Evolutionary conservation across 2,113 vertebrate genomes (phyloP).

Genomic region (Malurus cyaneus): DNA sequence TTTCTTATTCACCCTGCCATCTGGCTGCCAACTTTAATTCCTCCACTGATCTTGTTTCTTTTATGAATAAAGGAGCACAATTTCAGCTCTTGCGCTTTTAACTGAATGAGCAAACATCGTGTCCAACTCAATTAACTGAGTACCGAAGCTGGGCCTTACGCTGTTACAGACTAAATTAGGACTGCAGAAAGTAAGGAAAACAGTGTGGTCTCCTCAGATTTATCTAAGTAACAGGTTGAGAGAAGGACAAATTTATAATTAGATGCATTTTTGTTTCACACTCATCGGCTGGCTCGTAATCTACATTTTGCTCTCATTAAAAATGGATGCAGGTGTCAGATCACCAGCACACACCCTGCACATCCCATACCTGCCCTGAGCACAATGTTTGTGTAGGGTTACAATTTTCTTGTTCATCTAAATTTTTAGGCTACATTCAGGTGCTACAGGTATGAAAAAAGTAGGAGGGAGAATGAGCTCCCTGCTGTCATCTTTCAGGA

Average conservation of each 20-base stretch:
- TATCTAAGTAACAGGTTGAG: not conserved
- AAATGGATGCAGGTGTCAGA: not conserved
- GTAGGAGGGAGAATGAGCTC: not conserved
- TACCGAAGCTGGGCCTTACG: no score
- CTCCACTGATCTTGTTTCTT: not conserved
- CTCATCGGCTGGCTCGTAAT: not conserved
- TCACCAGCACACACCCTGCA: not conserved
- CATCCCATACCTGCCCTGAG: not conserved
- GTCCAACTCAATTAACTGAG: not conserved
- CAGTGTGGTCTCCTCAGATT: not conserved
- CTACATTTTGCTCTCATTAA: not conserved
- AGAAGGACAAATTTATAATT: not conserved
- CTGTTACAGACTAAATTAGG: not conserved
- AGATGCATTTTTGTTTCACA: not conserved
- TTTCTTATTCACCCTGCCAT: not conserved
- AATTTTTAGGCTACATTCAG: not conserved
- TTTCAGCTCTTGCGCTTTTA: not conserved
- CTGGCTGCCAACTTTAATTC: not conserved
- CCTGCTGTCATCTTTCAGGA: not conserved
- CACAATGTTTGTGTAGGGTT: not conserved
- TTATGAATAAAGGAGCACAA: not conserved
- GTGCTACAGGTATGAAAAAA: not conserved
- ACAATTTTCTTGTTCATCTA: not conserved
- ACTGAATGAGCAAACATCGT: not conserved
- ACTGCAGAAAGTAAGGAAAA: not conserved